These are phyloP conservation scores for Furcula furcula DNA, from an alignment of 2,888 invertebrate genomes.

Conservation along the genomic window DNA sequence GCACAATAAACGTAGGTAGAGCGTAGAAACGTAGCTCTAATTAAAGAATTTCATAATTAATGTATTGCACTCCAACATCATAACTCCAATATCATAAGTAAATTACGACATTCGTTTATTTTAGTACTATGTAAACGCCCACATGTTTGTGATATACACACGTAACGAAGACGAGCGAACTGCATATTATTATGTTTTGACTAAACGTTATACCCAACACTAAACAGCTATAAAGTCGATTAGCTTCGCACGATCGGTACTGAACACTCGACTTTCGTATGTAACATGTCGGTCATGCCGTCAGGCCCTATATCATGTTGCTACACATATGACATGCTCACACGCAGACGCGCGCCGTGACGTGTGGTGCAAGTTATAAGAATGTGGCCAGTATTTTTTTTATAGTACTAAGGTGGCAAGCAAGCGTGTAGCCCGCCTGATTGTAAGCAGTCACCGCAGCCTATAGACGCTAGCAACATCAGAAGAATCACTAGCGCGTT, in stretches of 20 bases:
- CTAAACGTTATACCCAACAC: slow-evolving; percentile 12
- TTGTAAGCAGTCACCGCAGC: no score
- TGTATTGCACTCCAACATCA: no score
- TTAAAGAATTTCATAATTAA: no score
- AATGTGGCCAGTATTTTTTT: not conserved
- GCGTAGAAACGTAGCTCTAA: no score
- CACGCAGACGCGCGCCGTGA: slow-evolving; percentile 2
- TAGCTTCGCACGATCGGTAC: slow-evolving; percentile 37
- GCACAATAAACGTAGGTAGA: no score
- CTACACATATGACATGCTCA: slow-evolving; percentile 21
- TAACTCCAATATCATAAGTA: not conserved
- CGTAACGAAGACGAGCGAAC: no score
- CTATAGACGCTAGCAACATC: no score
- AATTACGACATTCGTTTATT: slow-evolving; percentile 1
- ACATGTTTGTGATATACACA: not conserved
- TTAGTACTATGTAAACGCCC: not conserved
- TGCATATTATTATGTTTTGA: slow-evolving; percentile 21
- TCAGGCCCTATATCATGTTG: slow-evolving; percentile 27
- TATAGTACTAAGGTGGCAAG: no score
- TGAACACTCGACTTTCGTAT: slow-evolving; percentile 32
- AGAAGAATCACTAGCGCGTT: no score
- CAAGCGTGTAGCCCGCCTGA: no score
- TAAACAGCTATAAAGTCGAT: slow-evolving; percentile 34
- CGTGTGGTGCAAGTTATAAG: slow-evolving; percentile 12
- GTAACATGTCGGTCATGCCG: slow-evolving; percentile 23